Evolutionary conservation across 2,888 invertebrate genomes (phyloP), one percentile per base, ranked within the genome.

Genomic region (Aspidiotus destructor): DNA sequence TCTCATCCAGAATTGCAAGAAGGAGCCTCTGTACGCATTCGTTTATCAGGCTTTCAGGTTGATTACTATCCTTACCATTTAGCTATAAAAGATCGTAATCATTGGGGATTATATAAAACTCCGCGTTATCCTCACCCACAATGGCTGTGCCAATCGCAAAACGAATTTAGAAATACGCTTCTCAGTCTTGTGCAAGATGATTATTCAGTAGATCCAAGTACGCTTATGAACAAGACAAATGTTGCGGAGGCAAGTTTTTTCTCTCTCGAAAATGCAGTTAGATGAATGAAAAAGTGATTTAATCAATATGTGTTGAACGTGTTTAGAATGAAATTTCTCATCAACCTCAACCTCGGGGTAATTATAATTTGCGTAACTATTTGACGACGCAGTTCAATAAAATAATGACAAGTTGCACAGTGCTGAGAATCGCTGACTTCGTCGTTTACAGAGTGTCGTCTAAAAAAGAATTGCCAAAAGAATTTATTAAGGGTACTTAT

Each of bases 41-140:
- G 90, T 0, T 80, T 99, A 54, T 86, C 87, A 72, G 88, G 88
- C 76, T 88, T 89, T 80, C 89, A 90, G 79, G 82, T 96, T 1
- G 97, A 99, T 78, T 88, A 91, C 75, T 99, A 98, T 80, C 98
- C 99, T 0, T 97, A 94, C 80, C 96, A 98, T 79, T 83, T 92
- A 75, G 94, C 95, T 42, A 85, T 89, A 74, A 87, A 89, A 44
- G 90, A 91, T 77, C 82, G 96, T 70, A 84, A 87, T 72, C 90
- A 92, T 77, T 97, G 97, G 97, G 85, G 91, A 53, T 87, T 88
- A 72, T 88, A 87, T 75, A 82, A 83, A 75, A 92, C 94, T 77
- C 85, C 86, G 62, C 84, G 86, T 7, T 86, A 87, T 0, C 88
- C 89, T 2, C 92, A 88, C 74, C 86, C 84, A 41, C 85, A 89